Evolutionary conservation across 2,797 vertebrate genomes (phyloP).

Genomic region (Hippoglossus hippoglossus): DNA sequence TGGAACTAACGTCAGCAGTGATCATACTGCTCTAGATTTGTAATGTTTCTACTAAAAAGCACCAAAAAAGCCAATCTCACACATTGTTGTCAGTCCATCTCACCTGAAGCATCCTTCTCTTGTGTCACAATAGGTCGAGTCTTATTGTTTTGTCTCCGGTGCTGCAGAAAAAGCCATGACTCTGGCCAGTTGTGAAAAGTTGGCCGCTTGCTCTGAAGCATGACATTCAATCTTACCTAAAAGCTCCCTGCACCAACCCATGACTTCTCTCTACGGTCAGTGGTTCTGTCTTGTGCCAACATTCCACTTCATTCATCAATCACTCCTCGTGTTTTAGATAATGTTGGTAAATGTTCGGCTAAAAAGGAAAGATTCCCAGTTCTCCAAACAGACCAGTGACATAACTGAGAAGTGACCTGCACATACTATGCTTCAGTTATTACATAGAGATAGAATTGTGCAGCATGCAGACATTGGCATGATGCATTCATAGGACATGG

Average conservation of each 20-base stretch:
- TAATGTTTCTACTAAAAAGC: neutral
- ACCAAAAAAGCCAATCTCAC: neutral
- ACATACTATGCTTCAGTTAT: neutral
- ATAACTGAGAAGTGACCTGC: neutral
- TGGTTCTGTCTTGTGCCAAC: slow-evolving; percentile 24
- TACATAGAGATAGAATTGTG: neutral
- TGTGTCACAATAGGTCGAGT: neutral
- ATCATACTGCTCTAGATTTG: neutral
- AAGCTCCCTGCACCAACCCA: slow-evolving; percentile 27
- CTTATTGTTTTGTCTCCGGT: slow-evolving; percentile 1
- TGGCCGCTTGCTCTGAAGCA: slow-evolving; percentile 44
- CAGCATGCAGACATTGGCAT: slow-evolving; percentile 1
- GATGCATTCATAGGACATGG: slow-evolving; percentile 24
- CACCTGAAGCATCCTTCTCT: neutral
- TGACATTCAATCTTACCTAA: slow-evolving; percentile 49
- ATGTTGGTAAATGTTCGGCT: neutral
- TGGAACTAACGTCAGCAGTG: neutral
- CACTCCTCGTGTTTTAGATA: neutral
- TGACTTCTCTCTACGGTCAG: slow-evolving; percentile 18
- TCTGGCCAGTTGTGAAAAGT: slow-evolving; percentile 36
- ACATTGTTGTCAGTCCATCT: neutral
- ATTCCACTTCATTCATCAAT: slow-evolving; percentile 27
- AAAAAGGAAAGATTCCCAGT: neutral
- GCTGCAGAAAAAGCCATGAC: slow-evolving; percentile 11
- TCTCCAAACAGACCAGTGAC: neutral